Conservation (phyloP, 2,113 vertebrate species). For the Ammodytes dubius region DNA sequence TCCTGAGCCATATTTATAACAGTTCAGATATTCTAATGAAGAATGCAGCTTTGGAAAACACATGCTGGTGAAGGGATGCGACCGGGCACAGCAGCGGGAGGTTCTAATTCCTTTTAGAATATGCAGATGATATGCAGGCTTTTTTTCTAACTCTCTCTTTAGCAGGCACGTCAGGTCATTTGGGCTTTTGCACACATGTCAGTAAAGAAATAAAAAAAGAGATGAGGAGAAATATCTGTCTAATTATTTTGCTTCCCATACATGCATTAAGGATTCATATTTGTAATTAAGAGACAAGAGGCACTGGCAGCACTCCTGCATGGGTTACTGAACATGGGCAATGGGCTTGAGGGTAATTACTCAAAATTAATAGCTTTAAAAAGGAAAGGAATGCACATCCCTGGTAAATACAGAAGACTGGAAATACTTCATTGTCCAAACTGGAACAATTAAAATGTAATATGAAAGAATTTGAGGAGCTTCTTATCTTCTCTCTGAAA, state of each 20-base stretch:
- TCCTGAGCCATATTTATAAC: slow-evolving; percentile 71
- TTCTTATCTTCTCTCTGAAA: slow-evolving; percentile 22
- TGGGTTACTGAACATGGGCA: slow-evolving; percentile 90
- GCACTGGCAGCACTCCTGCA: slow-evolving; percentile 89
- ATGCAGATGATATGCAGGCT: slow-evolving; percentile 78
- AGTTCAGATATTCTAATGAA: slow-evolving; percentile 80
- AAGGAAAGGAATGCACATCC: slow-evolving; percentile 82
- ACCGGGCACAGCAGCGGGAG: slow-evolving; percentile 28
- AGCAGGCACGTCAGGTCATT: slow-evolving; percentile 79
- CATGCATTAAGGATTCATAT: slow-evolving; percentile 90
- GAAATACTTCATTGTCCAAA: slow-evolving; percentile 69
- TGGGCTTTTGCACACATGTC: slow-evolving; percentile 79
- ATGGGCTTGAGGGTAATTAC: slow-evolving; percentile 90
- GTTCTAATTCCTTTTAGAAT: slow-evolving; percentile 76
- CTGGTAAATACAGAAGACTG: slow-evolving; percentile 65
- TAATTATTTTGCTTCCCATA: slow-evolving; percentile 94
- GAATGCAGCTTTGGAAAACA: slow-evolving; percentile 60
- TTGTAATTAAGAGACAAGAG: slow-evolving; percentile 96
- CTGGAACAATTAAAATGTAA: slow-evolving; percentile 82
- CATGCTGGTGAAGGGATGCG: slow-evolving; percentile 15
- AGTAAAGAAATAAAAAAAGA: slow-evolving; percentile 78
- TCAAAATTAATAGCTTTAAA: slow-evolving; percentile 87
- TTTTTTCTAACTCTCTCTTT: slow-evolving; percentile 58
- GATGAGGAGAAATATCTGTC: slow-evolving; percentile 86
- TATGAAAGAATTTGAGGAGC: slow-evolving; percentile 46